These are phyloP conservation scores for Dasypogon diadema DNA, from an alignment of 2,888 invertebrate genomes.

Conservation along the genomic window DNA sequence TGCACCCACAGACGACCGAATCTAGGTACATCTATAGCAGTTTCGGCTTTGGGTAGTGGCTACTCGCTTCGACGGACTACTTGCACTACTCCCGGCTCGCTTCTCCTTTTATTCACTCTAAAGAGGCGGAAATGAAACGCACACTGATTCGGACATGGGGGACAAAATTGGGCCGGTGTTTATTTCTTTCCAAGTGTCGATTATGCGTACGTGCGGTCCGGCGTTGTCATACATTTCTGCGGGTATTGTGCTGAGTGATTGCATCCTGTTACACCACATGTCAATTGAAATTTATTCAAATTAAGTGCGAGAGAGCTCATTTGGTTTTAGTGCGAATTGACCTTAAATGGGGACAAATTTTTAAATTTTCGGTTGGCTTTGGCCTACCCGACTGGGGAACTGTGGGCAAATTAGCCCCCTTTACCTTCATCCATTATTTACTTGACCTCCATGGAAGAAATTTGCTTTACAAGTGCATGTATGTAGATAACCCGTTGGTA, in stretches of 20 bases:
- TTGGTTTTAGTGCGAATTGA: too few relatives aligned
- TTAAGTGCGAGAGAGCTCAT: not conserved
- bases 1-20: not conserved
- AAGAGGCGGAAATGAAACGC: constrained; percentile 3
- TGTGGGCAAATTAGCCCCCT: too few relatives aligned
- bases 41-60: too few relatives aligned
- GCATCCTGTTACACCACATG: constrained; percentile 1
- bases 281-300: not conserved
- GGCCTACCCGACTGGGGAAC: too few relatives aligned
- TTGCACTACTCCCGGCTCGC: too few relatives aligned
- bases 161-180: not conserved
- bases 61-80: too few relatives aligned
- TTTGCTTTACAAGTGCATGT: too few relatives aligned
- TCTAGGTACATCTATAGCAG: not conserved
- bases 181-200: constrained; percentile 1
- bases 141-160: constrained; percentile 16
- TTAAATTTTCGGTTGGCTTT: too few relatives aligned
- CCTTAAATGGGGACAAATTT: too few relatives aligned
- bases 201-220: constrained; percentile 1
- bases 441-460: too few relatives aligned
- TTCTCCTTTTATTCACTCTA: not conserved
- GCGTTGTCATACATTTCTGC: not conserved
- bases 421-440: too few relatives aligned
- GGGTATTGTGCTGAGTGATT: not conserved
- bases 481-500: too few relatives aligned